These are phyloP conservation scores for Chaetorhynchus papuensis DNA, from an alignment of 2,113 vertebrate genomes.

Conservation along the genomic window DNA sequence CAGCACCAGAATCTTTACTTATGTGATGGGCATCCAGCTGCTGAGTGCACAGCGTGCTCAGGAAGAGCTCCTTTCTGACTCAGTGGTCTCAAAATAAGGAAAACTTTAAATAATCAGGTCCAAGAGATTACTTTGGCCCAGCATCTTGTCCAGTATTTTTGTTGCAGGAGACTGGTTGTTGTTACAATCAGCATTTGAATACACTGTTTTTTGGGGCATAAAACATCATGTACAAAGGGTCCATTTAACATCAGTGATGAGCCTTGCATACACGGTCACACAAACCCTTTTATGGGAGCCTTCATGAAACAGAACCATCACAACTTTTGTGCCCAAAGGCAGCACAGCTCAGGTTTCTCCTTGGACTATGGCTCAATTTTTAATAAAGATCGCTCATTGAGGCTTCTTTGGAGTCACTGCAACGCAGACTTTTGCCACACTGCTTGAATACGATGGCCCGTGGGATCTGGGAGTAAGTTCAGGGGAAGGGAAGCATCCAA, in stretches of 20 bases:
- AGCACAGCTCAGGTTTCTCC: not conserved
- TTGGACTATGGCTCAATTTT: not conserved
- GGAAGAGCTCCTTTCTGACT: not conserved
- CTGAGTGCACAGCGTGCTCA: not conserved
- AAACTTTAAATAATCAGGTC: not conserved
- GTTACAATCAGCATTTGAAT: not conserved
- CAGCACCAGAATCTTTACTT: not conserved
- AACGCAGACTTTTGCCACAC: not conserved
- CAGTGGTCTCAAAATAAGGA: not conserved
- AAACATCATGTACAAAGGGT: not conserved
- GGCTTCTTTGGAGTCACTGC: not conserved
- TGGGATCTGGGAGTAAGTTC: not conserved
- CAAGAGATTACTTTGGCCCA: not conserved
- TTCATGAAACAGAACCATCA: not conserved
- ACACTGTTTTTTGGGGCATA: not conserved
- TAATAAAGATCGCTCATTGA: not conserved
- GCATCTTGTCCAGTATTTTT: not conserved
- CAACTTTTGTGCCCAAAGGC: not conserved
- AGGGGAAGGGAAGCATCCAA: conserved; percentile 2
- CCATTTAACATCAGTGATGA: not conserved
- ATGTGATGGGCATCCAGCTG: not conserved
- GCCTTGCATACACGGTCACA: not conserved
- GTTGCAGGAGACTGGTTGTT: not conserved
- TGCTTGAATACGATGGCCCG: not conserved
- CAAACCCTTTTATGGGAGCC: not conserved